Conservation (phyloP, 2,888 invertebrate genomes). For the Coenonympha arcania region DNA sequence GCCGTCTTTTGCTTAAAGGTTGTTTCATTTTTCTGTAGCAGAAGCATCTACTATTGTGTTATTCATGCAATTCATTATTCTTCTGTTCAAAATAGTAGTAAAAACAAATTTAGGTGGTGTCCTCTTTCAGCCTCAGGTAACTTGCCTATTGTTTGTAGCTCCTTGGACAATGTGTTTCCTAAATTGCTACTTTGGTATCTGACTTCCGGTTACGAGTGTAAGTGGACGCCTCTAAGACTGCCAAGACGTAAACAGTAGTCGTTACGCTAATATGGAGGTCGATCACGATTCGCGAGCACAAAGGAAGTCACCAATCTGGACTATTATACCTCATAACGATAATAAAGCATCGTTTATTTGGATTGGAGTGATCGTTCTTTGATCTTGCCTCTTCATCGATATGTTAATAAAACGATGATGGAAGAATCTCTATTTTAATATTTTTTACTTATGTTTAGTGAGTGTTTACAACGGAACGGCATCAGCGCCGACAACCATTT, state of each 20-base stretch:
- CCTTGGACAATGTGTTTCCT: background rate
- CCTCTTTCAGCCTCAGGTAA: background rate
- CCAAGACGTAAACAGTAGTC: no score
- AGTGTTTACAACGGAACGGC: no score
- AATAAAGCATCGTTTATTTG: background rate
- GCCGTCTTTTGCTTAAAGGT: no score
- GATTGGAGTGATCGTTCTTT: background rate
- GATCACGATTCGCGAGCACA: background rate
- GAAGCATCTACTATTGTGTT: no score
- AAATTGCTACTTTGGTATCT: slow-evolving; percentile 2
- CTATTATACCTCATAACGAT: background rate
- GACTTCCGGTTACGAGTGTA: no score
- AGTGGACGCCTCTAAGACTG: no score
- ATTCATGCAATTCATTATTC: background rate
- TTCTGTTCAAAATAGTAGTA: background rate
- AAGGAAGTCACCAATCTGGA: background rate
- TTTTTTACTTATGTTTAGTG: no score
- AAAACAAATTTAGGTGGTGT: background rate
- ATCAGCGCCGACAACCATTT: no score
- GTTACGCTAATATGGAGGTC: background rate
- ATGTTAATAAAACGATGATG: no score
- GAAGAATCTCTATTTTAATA: no score
- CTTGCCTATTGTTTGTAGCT: background rate
- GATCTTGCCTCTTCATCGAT: no score
- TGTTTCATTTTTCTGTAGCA: no score